Conservation (phyloP, 2,888 invertebrate species). For the Scrobipalpa atriplicella region DNA sequence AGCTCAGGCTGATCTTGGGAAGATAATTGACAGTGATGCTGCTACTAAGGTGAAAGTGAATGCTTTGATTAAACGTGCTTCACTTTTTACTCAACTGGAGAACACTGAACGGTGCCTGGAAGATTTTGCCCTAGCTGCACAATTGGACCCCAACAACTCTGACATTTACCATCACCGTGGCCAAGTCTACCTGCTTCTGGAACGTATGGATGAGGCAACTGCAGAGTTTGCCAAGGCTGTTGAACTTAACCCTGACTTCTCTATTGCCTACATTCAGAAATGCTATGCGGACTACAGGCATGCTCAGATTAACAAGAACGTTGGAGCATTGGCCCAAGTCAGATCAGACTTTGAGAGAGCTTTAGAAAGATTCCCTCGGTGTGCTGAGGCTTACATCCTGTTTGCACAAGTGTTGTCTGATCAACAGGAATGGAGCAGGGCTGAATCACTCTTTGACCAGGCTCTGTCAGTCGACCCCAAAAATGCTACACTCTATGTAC, state of each 20-base stretch:
- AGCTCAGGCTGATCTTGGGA: conserved; percentile 87
- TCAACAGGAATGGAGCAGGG: conserved; percentile 91
- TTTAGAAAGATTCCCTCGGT: conserved; percentile 90
- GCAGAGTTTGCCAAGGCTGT: conserved; percentile 92
- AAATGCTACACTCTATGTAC: conserved; percentile 94
- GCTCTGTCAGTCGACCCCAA: conserved; percentile 91
- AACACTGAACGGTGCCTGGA: conserved; percentile 87
- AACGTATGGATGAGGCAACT: conserved; percentile 91
- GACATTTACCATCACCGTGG: conserved; percentile 97
- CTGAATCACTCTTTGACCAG: conserved; percentile 91
- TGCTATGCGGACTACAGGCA: conserved; percentile 94
- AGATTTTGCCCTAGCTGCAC: conserved; percentile 90
- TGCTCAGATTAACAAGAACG: conserved; percentile 84
- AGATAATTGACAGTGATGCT: conserved; percentile 85
- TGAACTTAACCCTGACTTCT: conserved; percentile 91
- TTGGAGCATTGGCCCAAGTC: conserved; percentile 84
- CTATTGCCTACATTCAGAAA: conserved; percentile 94
- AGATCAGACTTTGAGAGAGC: conserved; percentile 89
- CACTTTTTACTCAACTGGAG: conserved; percentile 91
- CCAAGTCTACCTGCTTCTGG: conserved; percentile 92
- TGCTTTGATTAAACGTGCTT: conserved; percentile 94
- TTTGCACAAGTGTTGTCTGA: conserved; percentile 96
- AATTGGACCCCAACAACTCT: conserved; percentile 89
- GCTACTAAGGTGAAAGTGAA: conserved; percentile 88
- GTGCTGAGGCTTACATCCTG: conserved; percentile 93